A percentile compares a stretch with the other conserved stretches of the same genome.
phyloP scores from a whole-genome alignment of 2,113 vertebrate species.

The Sciurus niger region DNA sequence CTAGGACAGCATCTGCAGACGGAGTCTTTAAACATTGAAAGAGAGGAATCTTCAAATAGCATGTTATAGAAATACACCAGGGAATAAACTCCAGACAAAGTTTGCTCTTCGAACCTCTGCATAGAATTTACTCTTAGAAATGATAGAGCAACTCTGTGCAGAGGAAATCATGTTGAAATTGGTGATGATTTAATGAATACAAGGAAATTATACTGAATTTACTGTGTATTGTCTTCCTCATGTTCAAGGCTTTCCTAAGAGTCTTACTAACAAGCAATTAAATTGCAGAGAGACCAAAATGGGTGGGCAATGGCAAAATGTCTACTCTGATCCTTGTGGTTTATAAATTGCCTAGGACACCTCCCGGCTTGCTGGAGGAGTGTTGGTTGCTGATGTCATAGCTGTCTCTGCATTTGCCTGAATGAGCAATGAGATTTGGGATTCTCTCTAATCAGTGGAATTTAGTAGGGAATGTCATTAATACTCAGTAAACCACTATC shows the following conservation, averaged over 20 bases:
- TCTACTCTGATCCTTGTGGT: conserved; percentile 63
- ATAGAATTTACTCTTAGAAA: conserved; percentile 82
- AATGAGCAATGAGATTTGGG: neutral
- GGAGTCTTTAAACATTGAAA: conserved; percentile 67
- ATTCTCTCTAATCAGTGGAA: neutral
- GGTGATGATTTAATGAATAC: conserved; percentile 78
- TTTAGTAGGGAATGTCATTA: neutral
- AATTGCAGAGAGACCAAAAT: conserved; percentile 56
- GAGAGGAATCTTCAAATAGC: conserved; percentile 79
- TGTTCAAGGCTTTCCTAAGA: conserved; percentile 71
- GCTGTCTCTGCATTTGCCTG: neutral
- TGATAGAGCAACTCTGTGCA: conserved; percentile 67
- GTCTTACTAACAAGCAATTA: conserved; percentile 80
- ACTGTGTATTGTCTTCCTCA: conserved; percentile 63
- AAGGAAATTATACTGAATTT: conserved; percentile 79
- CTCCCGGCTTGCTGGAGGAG: neutral
- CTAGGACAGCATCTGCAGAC: conserved; percentile 76
- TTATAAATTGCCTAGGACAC: conserved; percentile 61
- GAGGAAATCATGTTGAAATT: conserved; percentile 72
- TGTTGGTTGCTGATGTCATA: conserved; percentile 13
- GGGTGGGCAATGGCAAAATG: conserved; percentile 9
- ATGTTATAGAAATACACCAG: conserved; percentile 83
- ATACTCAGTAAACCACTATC: neutral
- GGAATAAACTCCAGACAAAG: conserved; percentile 84
- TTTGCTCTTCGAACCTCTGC: conserved; percentile 82